Evolutionary conservation across 1,140 invertebrate species (phyloP), one percentile per base, ranked within the genome.

Genomic region (Rhyacophila brunnea): DNA sequence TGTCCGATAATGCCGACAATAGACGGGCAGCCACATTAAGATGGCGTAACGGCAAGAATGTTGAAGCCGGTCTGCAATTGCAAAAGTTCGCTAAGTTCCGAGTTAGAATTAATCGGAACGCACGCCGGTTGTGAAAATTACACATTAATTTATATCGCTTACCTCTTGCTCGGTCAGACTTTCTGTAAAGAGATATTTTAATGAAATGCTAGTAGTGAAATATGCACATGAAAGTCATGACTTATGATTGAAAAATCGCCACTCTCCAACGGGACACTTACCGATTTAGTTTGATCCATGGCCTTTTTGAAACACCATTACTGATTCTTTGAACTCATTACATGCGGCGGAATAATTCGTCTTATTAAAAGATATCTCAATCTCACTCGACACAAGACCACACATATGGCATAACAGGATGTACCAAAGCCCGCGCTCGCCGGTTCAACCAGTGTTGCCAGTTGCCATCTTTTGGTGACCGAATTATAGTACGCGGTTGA

Each of bases 121-220:
- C 23, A 28, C 23, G 23, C 23, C 23, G 23, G 3, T 28, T 28
- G 23, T 28, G 23, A 28, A 28, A 9, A 28, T 9, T 9, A 9
- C 4, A 5, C 23, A 5, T 28, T 28, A 28, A 28, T 5, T 28
- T 28, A 67, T 66, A 71, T 62, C 63, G 76, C 76, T 78, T 77
- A 77, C 76, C 76, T 77, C 74, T 67, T 74, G 74, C 74, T 74
- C 72, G 72, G 71, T 75, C 70, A 77, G 71, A 76, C 69, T 67
- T 71, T 78, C 76, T 78, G 76, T 71, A 78, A 78, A 78, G 72
- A 78, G 74, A 77, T 72, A 77, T 78, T 77, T 75, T 75, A 74
- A 78, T 76, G 72, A 75, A 78, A 77, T 78, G 76, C 76, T 70
- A 78, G 74, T 78, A 76, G 72, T 73, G 76, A 71, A 75, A 74